Base-by-base conservation (phyloP, 2,888 invertebrate genomes). In the Ophioninae sp. region DNA sequence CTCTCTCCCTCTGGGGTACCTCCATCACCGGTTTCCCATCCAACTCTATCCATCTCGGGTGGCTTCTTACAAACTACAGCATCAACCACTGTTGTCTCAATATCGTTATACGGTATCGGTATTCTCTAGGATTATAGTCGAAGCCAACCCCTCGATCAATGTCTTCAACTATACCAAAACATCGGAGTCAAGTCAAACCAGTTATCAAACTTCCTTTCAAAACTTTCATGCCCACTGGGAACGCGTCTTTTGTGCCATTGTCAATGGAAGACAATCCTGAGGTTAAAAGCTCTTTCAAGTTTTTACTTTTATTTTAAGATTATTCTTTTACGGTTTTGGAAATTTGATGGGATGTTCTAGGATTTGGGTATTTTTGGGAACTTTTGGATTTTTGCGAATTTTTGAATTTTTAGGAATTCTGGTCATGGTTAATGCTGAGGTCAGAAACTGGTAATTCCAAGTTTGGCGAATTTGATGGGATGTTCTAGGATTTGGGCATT, bases 101-200 rank as follows among this genome's bases (percentile, higher is more conserved):
- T 59, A 23, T 68, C 58, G 30, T 77, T 65, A 61, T 51, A 56
- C 69, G n/a, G 51, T 51, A 51, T 30, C 30, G 13, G 51, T 51
- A 22, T 81, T 72, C 69, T 79, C 79, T 73, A 44, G 63, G 59
- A 73, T 73, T 67, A 59, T 67, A 37, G 64, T 71, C 20, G 13
- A 39, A 39, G 51, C 64, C 51, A 30, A 75, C 63, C 30, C 73
- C 81, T 84, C 79, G 79, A 81, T 84, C 84, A 84, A 64, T 81
- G 84, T 84, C 84, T 84, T 79, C 72, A 37, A 64, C 63, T 56
- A 20, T 76, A 41, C 37, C 73, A 61, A 41, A 56, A 73, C 41
- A 20, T 65, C 9, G 61, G 44, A 58, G 23, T 39, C 67, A 79
- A 81, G 75, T 79, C 84, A 81, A 79, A 75, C 56, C 61, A 81